Percentiles rank a stretch among this genome's conserved stretches.
These are phyloP conservation scores for Pterophyllum scalare DNA, from an alignment of 2,113 vertebrate species.

Conservation along the genomic window DNA sequence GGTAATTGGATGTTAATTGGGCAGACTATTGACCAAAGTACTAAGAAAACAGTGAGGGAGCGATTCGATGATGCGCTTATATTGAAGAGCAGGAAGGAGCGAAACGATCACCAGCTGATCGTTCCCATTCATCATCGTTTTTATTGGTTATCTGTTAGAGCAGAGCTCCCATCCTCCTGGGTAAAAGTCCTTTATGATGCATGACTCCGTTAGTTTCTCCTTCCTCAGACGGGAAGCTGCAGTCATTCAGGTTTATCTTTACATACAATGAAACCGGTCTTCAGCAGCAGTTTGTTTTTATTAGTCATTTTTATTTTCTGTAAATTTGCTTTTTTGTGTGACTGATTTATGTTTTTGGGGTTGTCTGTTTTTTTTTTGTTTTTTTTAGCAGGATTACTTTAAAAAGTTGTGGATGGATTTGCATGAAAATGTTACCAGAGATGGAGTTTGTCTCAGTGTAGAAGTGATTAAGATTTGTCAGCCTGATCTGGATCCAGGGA, in stretches of 20 bases:
- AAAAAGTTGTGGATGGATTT: constrained; percentile 5
- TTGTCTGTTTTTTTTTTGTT: neutral
- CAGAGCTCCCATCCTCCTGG: neutral
- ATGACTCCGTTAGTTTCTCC: neutral
- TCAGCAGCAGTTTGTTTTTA: neutral
- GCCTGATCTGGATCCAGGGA: neutral
- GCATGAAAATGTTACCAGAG: neutral
- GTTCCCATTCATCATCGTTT: constrained; percentile 66
- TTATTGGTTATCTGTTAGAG: constrained; percentile 27
- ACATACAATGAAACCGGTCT: neutral
- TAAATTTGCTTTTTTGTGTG: neutral
- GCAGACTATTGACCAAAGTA: constrained; percentile 73
- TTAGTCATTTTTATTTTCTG: neutral
- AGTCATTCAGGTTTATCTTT: neutral
- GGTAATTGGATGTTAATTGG: constrained; percentile 81
- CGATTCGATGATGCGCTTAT: constrained; percentile 52
- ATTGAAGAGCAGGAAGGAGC: constrained; percentile 64
- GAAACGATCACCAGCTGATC: constrained; percentile 52
- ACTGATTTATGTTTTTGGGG: neutral
- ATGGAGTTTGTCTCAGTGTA: neutral
- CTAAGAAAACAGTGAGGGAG: constrained; percentile 58
- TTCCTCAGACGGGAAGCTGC: neutral
- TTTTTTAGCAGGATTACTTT: neutral
- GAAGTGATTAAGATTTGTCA: neutral
- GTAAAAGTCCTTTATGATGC: neutral